A percentile compares a stretch with the other conserved stretches of the same genome.
Evolutionary conservation across 2,888 invertebrate species (phyloP).

Genomic region (Chalcosyrphus nemorum): DNA sequence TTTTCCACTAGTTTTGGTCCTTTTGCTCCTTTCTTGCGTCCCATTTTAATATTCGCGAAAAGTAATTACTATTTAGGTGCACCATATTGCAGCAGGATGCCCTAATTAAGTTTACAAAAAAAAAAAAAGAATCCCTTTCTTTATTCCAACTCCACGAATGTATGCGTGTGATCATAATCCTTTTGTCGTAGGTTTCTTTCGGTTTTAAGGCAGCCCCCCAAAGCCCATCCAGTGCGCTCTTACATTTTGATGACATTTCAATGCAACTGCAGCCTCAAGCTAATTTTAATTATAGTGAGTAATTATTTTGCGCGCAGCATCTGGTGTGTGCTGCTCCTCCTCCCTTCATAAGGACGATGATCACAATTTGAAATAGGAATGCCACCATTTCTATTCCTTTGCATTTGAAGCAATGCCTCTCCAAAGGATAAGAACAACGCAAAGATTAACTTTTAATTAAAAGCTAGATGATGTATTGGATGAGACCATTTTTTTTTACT

Average conservation of each 20-base stretch:
- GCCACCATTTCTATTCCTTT: background rate
- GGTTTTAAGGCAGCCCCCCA: slow-evolving; percentile 13
- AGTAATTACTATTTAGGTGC: slow-evolving; percentile 58
- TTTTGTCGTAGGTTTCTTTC: slow-evolving; percentile 39
- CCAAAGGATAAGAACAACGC: background rate
- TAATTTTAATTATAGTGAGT: slow-evolving; percentile 51
- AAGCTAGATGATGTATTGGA: slow-evolving; percentile 22
- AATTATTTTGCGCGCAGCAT: slow-evolving; percentile 62
- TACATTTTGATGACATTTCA: slow-evolving; percentile 48
- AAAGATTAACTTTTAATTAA: slow-evolving; percentile 41
- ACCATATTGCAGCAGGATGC: slow-evolving; percentile 52
- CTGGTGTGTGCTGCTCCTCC: no score
- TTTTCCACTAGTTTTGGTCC: background rate
- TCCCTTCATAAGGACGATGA: slow-evolving; percentile 30
- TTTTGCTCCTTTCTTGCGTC: background rate
- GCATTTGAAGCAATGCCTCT: background rate
- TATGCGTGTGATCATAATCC: slow-evolving; percentile 41
- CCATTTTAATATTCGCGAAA: slow-evolving; percentile 59
- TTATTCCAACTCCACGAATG: background rate
- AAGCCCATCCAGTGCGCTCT: background rate
- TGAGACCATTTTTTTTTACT: background rate
- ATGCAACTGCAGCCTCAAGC: slow-evolving; percentile 60
- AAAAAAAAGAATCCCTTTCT: slow-evolving; percentile 11
- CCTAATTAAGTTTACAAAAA: slow-evolving; percentile 51
- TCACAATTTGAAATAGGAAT: slow-evolving; percentile 25